Percentiles rank a stretch among this genome's conserved stretches.
phyloP scores from a whole-genome alignment of 2,797 vertebrate species.

The Sylvilagus floridanus region DNA sequence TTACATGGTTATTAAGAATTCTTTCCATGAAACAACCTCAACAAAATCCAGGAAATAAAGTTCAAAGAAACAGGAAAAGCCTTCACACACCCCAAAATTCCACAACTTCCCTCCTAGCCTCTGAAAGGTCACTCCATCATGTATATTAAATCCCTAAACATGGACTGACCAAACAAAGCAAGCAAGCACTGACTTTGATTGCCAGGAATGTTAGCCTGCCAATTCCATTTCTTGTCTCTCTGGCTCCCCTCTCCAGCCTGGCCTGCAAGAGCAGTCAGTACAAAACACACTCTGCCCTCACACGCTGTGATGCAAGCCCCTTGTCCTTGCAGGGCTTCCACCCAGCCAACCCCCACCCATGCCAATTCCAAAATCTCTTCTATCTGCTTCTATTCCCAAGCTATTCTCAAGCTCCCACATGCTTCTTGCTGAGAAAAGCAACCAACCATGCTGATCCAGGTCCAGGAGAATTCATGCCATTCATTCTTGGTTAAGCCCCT shows the following conservation, averaged over 20 bases:
- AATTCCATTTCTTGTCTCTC: neutral
- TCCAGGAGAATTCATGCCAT: conserved; percentile 37
- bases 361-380: conserved; percentile 35
- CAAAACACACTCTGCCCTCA: neutral
- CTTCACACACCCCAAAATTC: conserved; percentile 78
- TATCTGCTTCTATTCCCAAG: conserved; percentile 46
- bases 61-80: conserved; percentile 80
- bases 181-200: neutral
- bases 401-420: neutral
- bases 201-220: neutral
- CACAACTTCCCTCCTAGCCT: conserved; percentile 50
- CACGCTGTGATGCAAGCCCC: accelerated
- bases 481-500: conserved; percentile 54
- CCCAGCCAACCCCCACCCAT: neutral
- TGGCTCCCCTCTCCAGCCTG: neutral
- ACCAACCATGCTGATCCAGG: neutral
- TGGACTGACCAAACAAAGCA: conserved; percentile 22
- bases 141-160: conserved; percentile 33
- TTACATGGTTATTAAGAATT: conserved; percentile 56
- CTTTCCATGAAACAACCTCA: conserved; percentile 75
- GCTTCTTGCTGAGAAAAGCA: conserved; percentile 47
- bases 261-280: neutral
- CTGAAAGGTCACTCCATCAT: conserved; percentile 54
- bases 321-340: neutral
- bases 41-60: conserved; percentile 77